Evolutionary conservation across 2,797 vertebrate genomes (phyloP).

Genomic region (Acanthornis magna): DNA sequence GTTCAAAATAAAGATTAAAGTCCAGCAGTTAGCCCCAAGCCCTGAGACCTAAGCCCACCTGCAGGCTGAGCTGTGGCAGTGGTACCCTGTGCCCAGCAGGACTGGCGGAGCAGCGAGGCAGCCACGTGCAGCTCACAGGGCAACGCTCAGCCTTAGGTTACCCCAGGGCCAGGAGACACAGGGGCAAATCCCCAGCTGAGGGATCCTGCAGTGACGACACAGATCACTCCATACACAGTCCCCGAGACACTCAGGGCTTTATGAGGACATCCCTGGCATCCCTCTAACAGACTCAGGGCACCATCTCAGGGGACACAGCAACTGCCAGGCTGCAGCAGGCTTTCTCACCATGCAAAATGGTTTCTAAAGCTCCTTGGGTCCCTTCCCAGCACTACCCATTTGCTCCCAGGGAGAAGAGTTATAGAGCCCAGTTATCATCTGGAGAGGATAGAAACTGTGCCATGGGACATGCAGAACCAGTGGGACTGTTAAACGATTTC

Average conservation of each 20-base stretch:
- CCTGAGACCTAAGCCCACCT: background rate
- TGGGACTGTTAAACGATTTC: background rate
- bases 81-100: background rate
- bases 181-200: background rate
- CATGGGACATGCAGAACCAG: background rate
- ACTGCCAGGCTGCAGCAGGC: background rate
- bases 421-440: background rate
- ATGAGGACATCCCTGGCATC: background rate
- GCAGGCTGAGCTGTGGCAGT: background rate
- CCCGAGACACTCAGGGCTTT: background rate
- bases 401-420: background rate
- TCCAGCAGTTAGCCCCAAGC: background rate
- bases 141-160: background rate
- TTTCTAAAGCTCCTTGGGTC: background rate
- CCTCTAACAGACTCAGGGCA: background rate
- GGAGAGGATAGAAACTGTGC: background rate
- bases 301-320: background rate
- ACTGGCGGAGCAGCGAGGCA: background rate
- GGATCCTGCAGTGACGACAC: background rate
- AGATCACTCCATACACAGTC: background rate
- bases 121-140: accelerated
- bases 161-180: accelerated
- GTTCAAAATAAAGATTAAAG: background rate
- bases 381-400: background rate
- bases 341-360: background rate